Conservation (phyloP, 1,140 invertebrate species). For the Cydia fagiglandana region DNA sequence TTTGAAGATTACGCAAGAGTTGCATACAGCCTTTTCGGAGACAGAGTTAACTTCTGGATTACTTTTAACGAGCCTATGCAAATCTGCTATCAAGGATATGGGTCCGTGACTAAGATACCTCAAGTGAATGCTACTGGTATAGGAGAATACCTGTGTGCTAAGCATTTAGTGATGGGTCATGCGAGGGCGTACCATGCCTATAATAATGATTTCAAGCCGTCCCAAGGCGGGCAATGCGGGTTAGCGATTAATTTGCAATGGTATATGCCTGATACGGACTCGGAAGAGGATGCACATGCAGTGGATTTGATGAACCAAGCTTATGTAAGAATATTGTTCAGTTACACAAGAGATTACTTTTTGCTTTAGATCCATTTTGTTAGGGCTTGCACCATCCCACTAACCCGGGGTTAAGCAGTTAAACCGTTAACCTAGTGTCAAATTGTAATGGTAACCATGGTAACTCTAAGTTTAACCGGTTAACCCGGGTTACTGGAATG, state of each 20-base stretch:
- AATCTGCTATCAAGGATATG: conserved; percentile 63
- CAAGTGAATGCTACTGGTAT: conserved; percentile 59
- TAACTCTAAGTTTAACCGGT: too few relatives aligned
- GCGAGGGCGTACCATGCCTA: conserved; percentile 77
- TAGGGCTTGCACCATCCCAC: too few relatives aligned
- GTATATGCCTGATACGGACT: conserved; percentile 74
- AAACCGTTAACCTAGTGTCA: too few relatives aligned
- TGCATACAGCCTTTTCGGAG: conserved; percentile 75
- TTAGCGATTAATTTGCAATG: conserved; percentile 80
- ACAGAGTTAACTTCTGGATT: conserved; percentile 74
- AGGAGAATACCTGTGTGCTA: conserved; percentile 77
- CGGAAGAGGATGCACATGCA: conserved; percentile 74
- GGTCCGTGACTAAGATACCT: conserved; percentile 51
- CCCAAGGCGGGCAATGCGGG: conserved; percentile 73
- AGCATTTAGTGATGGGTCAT: conserved; percentile 80
- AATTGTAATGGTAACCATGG: too few relatives aligned
- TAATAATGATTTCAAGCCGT: conserved; percentile 55
- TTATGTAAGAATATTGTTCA: conserved; percentile 41
- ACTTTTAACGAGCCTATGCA: conserved; percentile 76
- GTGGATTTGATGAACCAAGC: conserved; percentile 62
- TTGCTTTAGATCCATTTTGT: too few relatives aligned
- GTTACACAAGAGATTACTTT: background rate
- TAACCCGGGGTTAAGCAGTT: too few relatives aligned
- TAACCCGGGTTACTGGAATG: too few relatives aligned
- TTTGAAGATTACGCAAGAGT: conserved; percentile 80